phyloP scores from a whole-genome alignment of 1,140 invertebrate species.

The Scaptomyza montana region DNA sequence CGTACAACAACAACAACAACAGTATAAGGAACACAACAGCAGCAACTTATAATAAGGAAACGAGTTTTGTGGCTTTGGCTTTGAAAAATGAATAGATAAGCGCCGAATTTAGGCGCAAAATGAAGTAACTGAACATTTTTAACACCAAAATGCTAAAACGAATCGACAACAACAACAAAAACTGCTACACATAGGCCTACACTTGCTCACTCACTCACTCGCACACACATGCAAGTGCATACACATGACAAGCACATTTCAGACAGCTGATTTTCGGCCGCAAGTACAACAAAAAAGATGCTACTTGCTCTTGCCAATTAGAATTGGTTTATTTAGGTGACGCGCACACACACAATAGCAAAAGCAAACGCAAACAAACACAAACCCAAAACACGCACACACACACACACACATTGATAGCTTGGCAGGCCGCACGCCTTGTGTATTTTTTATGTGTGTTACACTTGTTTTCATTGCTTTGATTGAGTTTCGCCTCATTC shows the following conservation, averaged over 20 bases:
- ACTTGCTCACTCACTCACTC: slow-evolving; percentile 9
- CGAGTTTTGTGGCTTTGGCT: slow-evolving; percentile 50
- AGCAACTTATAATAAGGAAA: slow-evolving; percentile 35
- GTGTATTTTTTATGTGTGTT: slow-evolving; percentile 30
- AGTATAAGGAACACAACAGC: slow-evolving; percentile 4
- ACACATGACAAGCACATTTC: slow-evolving; percentile 1
- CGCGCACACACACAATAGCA: slow-evolving; percentile 33
- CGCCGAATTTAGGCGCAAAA: slow-evolving; percentile 39
- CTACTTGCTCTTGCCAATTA: slow-evolving; percentile 34
- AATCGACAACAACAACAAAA: slow-evolving; percentile 17
- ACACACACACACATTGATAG: slow-evolving; percentile 15
- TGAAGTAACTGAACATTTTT: slow-evolving; percentile 27
- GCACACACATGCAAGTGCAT: not conserved
- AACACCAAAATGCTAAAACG: slow-evolving; percentile 41
- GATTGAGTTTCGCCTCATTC: slow-evolving; percentile 30
- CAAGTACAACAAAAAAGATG: slow-evolving; percentile 14
- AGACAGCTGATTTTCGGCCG: slow-evolving; percentile 48
- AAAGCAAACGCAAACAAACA: slow-evolving; percentile 17
- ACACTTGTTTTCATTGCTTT: slow-evolving; percentile 52
- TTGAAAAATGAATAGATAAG: slow-evolving; percentile 49
- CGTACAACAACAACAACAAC: slow-evolving; percentile 28
- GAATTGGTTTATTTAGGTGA: slow-evolving; percentile 49
- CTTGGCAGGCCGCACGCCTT: slow-evolving; percentile 36
- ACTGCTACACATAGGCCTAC: slow-evolving; percentile 14
- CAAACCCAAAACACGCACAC: slow-evolving; percentile 18